Percentiles rank a stretch among this genome's conserved stretches.
Evolutionary conservation across 2,113 vertebrate species (phyloP).

Genomic region (Scalopus aquaticus): DNA sequence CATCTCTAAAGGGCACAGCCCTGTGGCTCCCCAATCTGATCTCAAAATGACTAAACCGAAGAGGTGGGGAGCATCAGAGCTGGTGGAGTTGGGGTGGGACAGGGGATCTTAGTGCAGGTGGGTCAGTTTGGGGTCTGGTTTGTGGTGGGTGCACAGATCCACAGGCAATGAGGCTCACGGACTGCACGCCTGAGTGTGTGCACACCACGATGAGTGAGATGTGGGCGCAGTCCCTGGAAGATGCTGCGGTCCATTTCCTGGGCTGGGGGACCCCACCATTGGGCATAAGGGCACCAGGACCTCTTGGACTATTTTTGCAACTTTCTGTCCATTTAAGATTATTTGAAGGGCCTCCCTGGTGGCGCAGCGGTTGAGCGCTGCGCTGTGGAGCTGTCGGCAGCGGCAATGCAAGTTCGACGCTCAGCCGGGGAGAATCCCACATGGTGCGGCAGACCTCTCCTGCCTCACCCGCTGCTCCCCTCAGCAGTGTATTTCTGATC

Average conservation of each 20-base stretch:
- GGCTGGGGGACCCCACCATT: too few relatives aligned
- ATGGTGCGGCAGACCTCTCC: too few relatives aligned
- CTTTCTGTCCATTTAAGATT: not conserved
- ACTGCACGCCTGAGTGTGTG: too few relatives aligned
- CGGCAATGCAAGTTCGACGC: too few relatives aligned
- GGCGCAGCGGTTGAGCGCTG: too few relatives aligned
- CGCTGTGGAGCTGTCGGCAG: too few relatives aligned
- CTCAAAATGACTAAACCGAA: not conserved
- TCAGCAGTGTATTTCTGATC: too few relatives aligned
- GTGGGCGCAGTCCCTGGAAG: not conserved
- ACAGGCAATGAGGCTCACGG: not conserved
- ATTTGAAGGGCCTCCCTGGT: not conserved
- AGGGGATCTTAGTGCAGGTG: not conserved
- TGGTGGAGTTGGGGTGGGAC: not conserved
- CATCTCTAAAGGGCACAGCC: fast-evolving
- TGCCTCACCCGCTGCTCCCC: too few relatives aligned
- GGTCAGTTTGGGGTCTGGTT: not conserved
- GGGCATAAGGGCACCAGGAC: not conserved
- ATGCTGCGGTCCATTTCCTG: not conserved
- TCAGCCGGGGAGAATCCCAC: too few relatives aligned
- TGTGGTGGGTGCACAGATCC: not conserved
- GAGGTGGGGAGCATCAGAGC: not conserved
- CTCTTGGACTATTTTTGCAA: not conserved
- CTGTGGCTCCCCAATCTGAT: not conserved
- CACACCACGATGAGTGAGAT: too few relatives aligned